A percentile compares a stretch with the other conserved stretches of the same genome.
These are phyloP conservation scores for Istiophorus platypterus DNA, from an alignment of 2,113 vertebrate genomes.

Conservation along the genomic window DNA sequence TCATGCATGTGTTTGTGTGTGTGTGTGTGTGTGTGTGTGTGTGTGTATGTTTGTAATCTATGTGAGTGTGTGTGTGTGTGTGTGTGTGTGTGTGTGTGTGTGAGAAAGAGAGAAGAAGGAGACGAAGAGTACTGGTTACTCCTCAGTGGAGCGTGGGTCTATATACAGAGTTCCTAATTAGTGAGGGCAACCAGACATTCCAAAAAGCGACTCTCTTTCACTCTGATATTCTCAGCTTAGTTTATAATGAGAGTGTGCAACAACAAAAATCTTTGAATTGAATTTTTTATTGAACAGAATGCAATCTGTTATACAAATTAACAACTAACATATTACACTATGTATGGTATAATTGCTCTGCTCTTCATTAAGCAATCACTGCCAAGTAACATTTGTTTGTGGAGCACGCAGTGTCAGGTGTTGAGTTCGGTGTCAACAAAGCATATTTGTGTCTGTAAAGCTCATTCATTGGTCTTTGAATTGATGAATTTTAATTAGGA, in stretches of 20 bases:
- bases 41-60: neutral
- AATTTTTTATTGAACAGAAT: conserved; percentile 26
- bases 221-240: conserved; percentile 38
- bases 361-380: conserved; percentile 46
- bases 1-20: conserved; percentile 13
- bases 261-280: conserved; percentile 37
- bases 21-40: conserved; percentile 14
- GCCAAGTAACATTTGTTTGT: conserved; percentile 33
- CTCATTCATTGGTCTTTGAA: conserved; percentile 43
- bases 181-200: conserved; percentile 69
- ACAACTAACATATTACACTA: conserved; percentile 16
- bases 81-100: conserved; percentile 18
- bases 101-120: neutral
- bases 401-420: conserved; percentile 32
- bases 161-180: conserved; percentile 79
- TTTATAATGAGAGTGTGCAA: conserved; percentile 39
- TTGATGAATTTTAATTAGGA: conserved; percentile 63
- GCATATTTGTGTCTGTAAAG: conserved; percentile 7
- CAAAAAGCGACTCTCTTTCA: conserved; percentile 62
- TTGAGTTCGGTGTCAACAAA: conserved; percentile 27
- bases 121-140: conserved; percentile 50
- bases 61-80: conserved; percentile 3
- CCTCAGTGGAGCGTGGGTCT: conserved; percentile 75
- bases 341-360: conserved; percentile 43
- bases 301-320: conserved; percentile 52